Evolutionary conservation across 2,888 invertebrate genomes (phyloP).

Genomic region (Trilocha varians): DNA sequence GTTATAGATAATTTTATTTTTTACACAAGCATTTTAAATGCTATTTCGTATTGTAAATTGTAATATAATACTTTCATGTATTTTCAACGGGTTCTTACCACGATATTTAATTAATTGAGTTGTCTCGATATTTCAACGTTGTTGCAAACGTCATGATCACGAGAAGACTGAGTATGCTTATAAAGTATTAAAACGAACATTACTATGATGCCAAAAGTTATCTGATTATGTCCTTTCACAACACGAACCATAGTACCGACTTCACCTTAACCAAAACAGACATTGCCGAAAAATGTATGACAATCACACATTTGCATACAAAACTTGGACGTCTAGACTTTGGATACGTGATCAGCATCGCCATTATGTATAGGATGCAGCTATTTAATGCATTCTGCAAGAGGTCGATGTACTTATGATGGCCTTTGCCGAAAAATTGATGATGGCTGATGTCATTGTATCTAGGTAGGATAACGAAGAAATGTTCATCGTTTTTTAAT

Average conservation of each 20-base stretch:
- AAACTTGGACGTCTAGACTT: constrained; percentile 47
- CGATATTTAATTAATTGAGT: no score
- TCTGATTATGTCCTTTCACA: background rate
- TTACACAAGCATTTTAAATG: no score
- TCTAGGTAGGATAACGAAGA: no score
- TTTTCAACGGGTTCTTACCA: no score
- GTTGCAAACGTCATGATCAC: no score
- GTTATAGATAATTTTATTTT: no score
- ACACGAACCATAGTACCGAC: constrained; percentile 2
- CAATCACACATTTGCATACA: constrained; percentile 57
- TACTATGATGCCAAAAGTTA: background rate
- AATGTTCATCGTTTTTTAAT: no score
- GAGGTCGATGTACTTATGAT: constrained; percentile 15
- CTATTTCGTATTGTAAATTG: no score
- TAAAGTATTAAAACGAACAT: no score
- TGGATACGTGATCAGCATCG: constrained; percentile 36
- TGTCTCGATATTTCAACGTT: no score
- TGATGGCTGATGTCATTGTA: background rate
- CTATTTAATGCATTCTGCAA: constrained; percentile 26
- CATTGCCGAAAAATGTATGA: constrained; percentile 51
- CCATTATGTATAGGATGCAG: constrained; percentile 5
- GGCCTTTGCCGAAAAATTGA: constrained; percentile 1
- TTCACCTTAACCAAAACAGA: constrained; percentile 36
- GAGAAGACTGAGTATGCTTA: no score
- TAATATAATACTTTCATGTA: no score